Percentiles rank a stretch among this genome's conserved stretches.
Evolutionary conservation across 2,797 vertebrate genomes (phyloP).

Genomic region (Pseudotriccus pelzelni): DNA sequence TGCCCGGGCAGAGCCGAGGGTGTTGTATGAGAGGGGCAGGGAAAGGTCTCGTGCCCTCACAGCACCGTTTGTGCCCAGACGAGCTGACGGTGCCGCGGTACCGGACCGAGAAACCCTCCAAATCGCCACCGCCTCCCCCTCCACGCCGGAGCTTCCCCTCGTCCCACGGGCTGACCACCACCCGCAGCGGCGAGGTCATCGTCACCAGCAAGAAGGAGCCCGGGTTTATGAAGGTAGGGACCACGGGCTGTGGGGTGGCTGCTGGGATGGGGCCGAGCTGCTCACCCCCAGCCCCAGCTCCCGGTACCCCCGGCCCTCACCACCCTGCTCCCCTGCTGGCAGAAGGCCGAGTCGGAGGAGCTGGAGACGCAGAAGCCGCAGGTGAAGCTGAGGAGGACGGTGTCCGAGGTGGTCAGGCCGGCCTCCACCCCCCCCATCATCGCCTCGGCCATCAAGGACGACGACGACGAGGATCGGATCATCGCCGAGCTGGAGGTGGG

Average conservation of each 20-base stretch:
- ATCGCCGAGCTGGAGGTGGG: conserved; percentile 90
- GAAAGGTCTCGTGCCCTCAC: neutral
- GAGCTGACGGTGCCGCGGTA: conserved; percentile 93
- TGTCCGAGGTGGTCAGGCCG: conserved; percentile 91
- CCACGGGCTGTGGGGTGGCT: rapidly evolving
- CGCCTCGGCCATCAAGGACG: conserved; percentile 86
- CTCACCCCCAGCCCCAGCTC: rapidly evolving
- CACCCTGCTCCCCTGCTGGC: neutral
- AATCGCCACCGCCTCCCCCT: conserved; percentile 93
- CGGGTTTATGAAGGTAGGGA: conserved; percentile 83
- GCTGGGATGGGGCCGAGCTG: rapidly evolving
- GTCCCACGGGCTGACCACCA: conserved; percentile 90
- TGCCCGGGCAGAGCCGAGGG: rapidly evolving
- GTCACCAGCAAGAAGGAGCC: conserved; percentile 89
- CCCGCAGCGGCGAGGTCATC: conserved; percentile 91
- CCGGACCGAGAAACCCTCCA: conserved; percentile 96
- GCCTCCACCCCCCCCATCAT: conserved; percentile 93
- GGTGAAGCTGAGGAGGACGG: conserved; percentile 87
- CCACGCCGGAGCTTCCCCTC: conserved; percentile 95
- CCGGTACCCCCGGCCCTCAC: neutral
- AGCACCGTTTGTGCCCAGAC: conserved; percentile 73
- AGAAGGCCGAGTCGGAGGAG: conserved; percentile 94
- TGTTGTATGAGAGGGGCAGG: neutral
- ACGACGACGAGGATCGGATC: conserved; percentile 86
- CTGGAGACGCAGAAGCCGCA: conserved; percentile 89